These are phyloP conservation scores for Drosophila atripex DNA, from an alignment of 2,888 invertebrate genomes.

Conservation along the genomic window DNA sequence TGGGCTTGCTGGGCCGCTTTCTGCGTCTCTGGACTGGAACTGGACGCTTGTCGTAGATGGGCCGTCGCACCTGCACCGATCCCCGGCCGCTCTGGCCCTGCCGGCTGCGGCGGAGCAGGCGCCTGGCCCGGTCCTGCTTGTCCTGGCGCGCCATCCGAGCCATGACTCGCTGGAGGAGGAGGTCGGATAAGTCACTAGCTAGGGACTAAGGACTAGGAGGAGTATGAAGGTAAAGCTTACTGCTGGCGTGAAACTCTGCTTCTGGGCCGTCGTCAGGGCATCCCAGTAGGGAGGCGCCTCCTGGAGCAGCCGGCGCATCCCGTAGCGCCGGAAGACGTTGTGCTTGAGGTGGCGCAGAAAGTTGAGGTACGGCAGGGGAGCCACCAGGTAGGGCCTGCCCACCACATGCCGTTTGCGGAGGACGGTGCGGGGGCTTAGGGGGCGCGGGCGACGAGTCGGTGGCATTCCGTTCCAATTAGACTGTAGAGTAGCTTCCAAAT, in stretches of 20 bases:
- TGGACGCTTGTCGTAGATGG: constrained; percentile 34
- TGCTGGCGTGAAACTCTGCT: constrained; percentile 36
- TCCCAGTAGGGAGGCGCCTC: constrained; percentile 47
- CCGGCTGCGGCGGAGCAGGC: constrained; percentile 11
- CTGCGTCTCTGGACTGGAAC: background rate
- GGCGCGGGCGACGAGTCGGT: background rate
- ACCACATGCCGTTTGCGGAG: constrained; percentile 23
- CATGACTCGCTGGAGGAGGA: constrained; percentile 38
- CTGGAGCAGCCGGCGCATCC: constrained; percentile 36
- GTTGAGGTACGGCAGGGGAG: constrained; percentile 52
- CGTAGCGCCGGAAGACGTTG: constrained; percentile 16
- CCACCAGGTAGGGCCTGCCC: constrained; percentile 41
- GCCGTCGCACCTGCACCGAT: constrained; percentile 9
- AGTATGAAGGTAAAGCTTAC: constrained; percentile 33
- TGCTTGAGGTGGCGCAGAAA: constrained; percentile 55
- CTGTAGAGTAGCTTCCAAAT: background rate
- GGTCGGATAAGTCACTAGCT: background rate
- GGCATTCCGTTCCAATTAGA: background rate
- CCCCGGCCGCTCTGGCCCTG: background rate
- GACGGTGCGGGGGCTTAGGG: background rate
- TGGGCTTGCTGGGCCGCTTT: background rate
- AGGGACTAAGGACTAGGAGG: too few species aligned
- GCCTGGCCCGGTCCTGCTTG: background rate
- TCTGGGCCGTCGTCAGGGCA: constrained; percentile 30
- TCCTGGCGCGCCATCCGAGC: constrained; percentile 20